Evolutionary conservation across 2,113 vertebrate genomes (phyloP), one percentile per base, ranked within the genome.

Genomic region (Cavia porcellus): DNA sequence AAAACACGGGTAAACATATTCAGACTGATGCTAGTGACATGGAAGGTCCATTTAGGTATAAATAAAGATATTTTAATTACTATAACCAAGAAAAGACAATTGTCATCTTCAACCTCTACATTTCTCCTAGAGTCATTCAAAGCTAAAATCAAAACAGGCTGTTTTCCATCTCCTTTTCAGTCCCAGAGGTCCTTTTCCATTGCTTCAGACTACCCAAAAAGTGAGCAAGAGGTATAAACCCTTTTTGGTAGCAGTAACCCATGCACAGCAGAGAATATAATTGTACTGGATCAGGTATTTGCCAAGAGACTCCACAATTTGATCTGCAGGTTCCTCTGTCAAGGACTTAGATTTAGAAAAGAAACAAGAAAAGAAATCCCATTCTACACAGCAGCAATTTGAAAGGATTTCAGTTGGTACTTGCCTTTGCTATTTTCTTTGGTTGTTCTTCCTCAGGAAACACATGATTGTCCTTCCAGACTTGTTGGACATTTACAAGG

Each of bases 371-470:
- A 68, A 57, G 22, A 57, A 38, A 59, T 6, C 13, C 75, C 55
- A 52, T 25, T 45, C 25, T 38, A 57, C 32, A 32, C 45, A 62
- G 64, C 38, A 66, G 59, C 89, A 90, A 90, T 97, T 96, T 97
- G 85, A 98, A 97, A 98, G 59, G 20, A 92, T 79, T 90, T 97
- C 92, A 96, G 97, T 96, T 96, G 95, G 97, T 96, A 97, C 98
- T 97, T 99, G 98, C 99, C 99, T 99, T 99, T 95, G 99, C 99
- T 81, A 99, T 99, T 99, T 98, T 99, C 98, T 98, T 99, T 90
- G 99, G 99, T 97, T 98, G 98, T 87, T 99, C 98, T 89, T 98
- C 98, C 92, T 99, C 99, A 59, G 98, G 97, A 96, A 97, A 97
- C 88, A 97, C 61, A 85, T 94, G 75, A 55, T 98, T 98, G 82